Evolutionary conservation across 2,113 vertebrate genomes (phyloP), one percentile per base, ranked within the genome.

Genomic region (Pomatostomus ruficeps): DNA sequence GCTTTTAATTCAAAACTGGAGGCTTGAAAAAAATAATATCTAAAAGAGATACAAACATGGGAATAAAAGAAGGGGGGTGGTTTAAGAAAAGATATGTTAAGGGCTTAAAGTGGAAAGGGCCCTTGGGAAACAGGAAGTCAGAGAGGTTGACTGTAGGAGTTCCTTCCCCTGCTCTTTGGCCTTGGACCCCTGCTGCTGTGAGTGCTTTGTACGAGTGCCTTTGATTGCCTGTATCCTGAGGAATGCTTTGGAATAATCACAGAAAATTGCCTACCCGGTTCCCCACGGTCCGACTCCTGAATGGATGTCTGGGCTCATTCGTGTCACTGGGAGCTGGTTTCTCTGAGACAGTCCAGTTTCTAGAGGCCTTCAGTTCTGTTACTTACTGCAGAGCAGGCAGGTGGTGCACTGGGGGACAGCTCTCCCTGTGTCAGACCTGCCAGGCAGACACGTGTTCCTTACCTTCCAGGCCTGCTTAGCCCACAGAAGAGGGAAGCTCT

Each of bases 401-500:
- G 29, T 91, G 48, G 19, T 75, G 14, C 16, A 11, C 0, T 20
- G 33, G 59, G 65, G 4, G 28, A 8, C 16, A 23, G 19, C 43
- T 12, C 14, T 24, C 31, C 57, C 74, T 1, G 2, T 28, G 29
- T n/a, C 40, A 35, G 12, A 26, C 31, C 28, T 82, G 52, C 24
- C 62, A 67, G 40, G 48, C 58, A 66, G 26, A 28, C 40, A 11
- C 2, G 0, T 42, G 52, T 79, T 83, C 45, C 63, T 83, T 92
- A 7, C 43, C 45, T 86, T 93, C 82, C 85, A 99, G 99, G 98
- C 46, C 98, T 99, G 40, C 97, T 99, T 48, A 99, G 98, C 95
- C 99, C 99, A 0, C 98, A 99, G 94, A 99, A 99, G 96, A 98
- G 98, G 78, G 99, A 99, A 85, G 98, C 98, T 77, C 98, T 99